These are phyloP conservation scores for Melozone crissalis DNA, from an alignment of 2,113 vertebrate genomes.

Conservation along the genomic window DNA sequence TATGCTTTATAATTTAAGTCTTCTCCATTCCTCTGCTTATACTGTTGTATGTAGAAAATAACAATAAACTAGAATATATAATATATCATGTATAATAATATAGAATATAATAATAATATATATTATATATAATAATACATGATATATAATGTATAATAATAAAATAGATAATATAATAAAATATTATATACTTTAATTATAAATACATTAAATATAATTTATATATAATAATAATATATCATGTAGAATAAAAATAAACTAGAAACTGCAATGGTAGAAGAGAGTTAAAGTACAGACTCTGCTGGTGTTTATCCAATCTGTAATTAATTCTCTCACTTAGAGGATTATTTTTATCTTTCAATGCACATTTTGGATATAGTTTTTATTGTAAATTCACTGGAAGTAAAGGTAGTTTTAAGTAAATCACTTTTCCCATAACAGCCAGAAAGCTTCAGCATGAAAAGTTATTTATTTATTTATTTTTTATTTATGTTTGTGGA, in stretches of 20 bases:
- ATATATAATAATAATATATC: background rate
- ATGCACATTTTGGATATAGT: background rate
- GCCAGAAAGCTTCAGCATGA: background rate
- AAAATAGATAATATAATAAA: no score
- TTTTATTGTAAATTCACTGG: background rate
- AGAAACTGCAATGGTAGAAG: background rate
- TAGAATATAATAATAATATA: background rate
- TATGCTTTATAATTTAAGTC: no score
- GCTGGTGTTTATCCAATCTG: background rate
- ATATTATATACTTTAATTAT: no score
- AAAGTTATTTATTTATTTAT: background rate
- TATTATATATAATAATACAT: no score
- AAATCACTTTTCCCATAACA: background rate
- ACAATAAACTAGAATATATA: no score
- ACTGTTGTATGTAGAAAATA: no score
- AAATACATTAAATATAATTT: background rate
- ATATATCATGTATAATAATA: no score
- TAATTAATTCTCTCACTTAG: background rate
- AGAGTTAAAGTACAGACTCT: background rate
- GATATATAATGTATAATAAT: no score
- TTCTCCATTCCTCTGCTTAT: no score
- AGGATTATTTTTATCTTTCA: background rate
- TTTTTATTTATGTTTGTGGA: background rate
- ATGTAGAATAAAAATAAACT: background rate
- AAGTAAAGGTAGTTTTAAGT: background rate